Evolutionary conservation across 2,888 invertebrate species (phyloP), one percentile per base, ranked within the genome.

Genomic region (Cheilosia urbana): DNA sequence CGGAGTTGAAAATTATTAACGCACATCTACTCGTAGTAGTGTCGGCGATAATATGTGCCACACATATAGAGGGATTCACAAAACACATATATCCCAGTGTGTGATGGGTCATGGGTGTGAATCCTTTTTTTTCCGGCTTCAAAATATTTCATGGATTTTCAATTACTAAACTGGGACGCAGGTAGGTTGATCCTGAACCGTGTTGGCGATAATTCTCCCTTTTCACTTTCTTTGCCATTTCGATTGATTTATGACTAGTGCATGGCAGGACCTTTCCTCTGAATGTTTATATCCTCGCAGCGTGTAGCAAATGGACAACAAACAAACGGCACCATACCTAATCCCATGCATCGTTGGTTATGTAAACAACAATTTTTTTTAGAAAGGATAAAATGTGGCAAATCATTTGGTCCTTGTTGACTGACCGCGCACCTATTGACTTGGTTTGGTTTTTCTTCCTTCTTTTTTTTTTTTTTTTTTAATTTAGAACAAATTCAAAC

Each of bases 1-100:
- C 49, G 72, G 63, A 71, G 69, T 65, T 71, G 75, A 58, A 73
- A 84, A 80, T 84, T 84, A 84, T 84, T 76, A 84, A 63, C 73
- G 68, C 71, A 21, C 6, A 24, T 24, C 30, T 9, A 30, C 30
- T 9, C 30, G 57, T 55, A 65, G 66, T 75, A 68, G 82, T 78
- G 78, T 51, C 7, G 71, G 24, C 42, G 55, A 62, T 77, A 76
- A 76, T 80, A 75, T 69, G 63, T 75, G 72, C 78, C 72, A 63
- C 69, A 66, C 78, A 63, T 19, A 13, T 4, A 53, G 55, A 71
- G 42, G 72, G 82, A 51, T 71, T 71, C 71, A 60, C 40, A 55
- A 30, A 63, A 60, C 57, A 58, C 5, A 30, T 7, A 30, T 30
- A 30, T 4, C 17, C 40, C 0, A 7, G 42, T 3, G 21, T 47